These are phyloP conservation scores for Vanessa cardui DNA, from an alignment of 2,888 invertebrate species.

Conservation along the genomic window DNA sequence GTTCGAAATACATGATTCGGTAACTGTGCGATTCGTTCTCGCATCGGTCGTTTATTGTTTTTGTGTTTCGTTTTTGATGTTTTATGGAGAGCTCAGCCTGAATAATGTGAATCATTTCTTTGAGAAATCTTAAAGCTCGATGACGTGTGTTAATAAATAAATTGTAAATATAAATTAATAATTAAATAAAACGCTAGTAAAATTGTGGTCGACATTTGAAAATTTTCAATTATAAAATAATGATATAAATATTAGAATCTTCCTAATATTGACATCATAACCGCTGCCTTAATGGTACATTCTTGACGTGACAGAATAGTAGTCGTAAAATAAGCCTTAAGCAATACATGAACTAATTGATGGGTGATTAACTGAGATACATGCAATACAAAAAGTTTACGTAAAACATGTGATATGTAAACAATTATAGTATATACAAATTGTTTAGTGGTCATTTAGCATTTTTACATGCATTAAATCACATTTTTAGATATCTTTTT, in stretches of 20 bases:
- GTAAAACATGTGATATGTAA: slow-evolving; percentile 31
- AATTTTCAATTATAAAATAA: slow-evolving; percentile 16
- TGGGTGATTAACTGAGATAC: slow-evolving; percentile 1
- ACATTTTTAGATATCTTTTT: slow-evolving; percentile 6
- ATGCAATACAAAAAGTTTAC: slow-evolving; percentile 21
- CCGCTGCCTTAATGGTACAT: slow-evolving; percentile 41
- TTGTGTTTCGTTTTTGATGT: slow-evolving; percentile 75
- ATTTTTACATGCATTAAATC: slow-evolving; percentile 10
- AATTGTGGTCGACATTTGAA: slow-evolving; percentile 16
- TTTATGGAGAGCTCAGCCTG: slow-evolving; percentile 73
- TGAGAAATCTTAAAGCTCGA: slow-evolving; percentile 48
- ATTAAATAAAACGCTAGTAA: slow-evolving; percentile 19
- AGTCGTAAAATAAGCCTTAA: slow-evolving; percentile 16
- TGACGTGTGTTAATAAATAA: slow-evolving; percentile 31
- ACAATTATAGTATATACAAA: slow-evolving; percentile 19
- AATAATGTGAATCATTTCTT: slow-evolving; percentile 82
- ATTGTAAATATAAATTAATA: slow-evolving; percentile 35
- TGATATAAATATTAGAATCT: slow-evolving; percentile 1
- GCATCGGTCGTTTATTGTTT: slow-evolving; percentile 75
- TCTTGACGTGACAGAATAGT: slow-evolving; percentile 20
- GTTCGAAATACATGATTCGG: slow-evolving; percentile 73
- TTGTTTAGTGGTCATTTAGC: slow-evolving; percentile 9
- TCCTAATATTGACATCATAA: slow-evolving; percentile 21
- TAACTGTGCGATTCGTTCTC: slow-evolving; percentile 63
- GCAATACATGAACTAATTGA: slow-evolving; percentile 22